These are phyloP conservation scores for Gephyroberyx darwinii DNA, from an alignment of 2,797 vertebrate species.

Conservation along the genomic window DNA sequence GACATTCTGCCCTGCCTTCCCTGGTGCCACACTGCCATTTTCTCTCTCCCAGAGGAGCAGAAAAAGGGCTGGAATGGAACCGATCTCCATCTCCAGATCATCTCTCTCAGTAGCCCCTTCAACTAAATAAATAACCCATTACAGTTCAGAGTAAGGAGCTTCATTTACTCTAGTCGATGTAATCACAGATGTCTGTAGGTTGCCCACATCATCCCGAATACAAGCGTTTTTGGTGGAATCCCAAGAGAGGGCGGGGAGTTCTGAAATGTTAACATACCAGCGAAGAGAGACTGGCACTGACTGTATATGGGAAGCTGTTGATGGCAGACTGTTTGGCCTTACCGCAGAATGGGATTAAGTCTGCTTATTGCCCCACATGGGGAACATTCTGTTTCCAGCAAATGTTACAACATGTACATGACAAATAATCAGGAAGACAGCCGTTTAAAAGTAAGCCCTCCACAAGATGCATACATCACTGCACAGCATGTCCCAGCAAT, in stretches of 20 bases:
- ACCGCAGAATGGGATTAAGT: background rate
- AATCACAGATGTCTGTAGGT: slow-evolving; percentile 81
- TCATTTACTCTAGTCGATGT: slow-evolving; percentile 82
- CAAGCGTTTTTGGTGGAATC: slow-evolving; percentile 73
- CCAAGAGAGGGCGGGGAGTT: slow-evolving; percentile 67
- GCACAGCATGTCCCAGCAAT: slow-evolving; percentile 34
- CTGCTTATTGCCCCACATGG: slow-evolving; percentile 21
- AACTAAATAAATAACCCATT: slow-evolving; percentile 89
- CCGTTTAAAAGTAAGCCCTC: background rate
- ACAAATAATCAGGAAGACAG: slow-evolving; percentile 17
- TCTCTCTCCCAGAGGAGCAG: slow-evolving; percentile 72
- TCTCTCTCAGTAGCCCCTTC: slow-evolving; percentile 78
- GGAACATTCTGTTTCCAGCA: slow-evolving; percentile 19
- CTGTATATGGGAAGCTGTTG: slow-evolving; percentile 53
- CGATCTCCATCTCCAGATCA: slow-evolving; percentile 84
- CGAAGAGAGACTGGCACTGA: slow-evolving; percentile 56
- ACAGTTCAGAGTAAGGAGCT: slow-evolving; percentile 79
- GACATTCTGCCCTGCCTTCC: slow-evolving; percentile 73
- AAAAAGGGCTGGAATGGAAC: slow-evolving; percentile 66
- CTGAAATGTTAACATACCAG: slow-evolving; percentile 69
- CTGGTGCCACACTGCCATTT: slow-evolving; percentile 83
- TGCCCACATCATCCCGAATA: slow-evolving; percentile 75
- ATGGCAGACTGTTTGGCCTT: slow-evolving; percentile 47
- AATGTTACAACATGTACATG: background rate
- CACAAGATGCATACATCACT: slow-evolving; percentile 19